phyloP scores from a whole-genome alignment of 2,888 invertebrate genomes.

The Epicampocera succincta region DNA sequence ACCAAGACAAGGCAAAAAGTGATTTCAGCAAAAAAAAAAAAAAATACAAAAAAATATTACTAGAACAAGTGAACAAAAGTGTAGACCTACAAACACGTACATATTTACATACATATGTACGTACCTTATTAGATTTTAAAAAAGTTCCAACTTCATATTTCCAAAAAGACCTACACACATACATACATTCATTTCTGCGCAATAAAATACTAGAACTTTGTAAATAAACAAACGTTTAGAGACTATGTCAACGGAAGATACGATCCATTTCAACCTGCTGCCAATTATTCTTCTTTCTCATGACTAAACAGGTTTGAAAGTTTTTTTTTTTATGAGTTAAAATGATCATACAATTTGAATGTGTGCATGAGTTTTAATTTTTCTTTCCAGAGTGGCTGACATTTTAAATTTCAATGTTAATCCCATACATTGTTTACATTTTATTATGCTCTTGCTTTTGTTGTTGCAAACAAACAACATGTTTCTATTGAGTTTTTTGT shows the following conservation, averaged over 20 bases:
- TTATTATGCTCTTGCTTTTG: background rate
- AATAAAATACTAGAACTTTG: background rate
- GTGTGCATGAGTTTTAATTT: too few relatives aligned
- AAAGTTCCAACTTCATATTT: too few relatives aligned
- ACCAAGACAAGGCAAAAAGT: background rate
- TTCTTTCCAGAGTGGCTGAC: background rate
- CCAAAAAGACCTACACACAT: too few relatives aligned
- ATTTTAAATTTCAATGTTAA: background rate
- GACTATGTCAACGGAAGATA: background rate
- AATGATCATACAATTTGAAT: background rate
- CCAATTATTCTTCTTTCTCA: background rate
- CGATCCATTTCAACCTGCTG: background rate
- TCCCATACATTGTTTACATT: constrained; percentile 2
- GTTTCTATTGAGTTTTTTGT: too few relatives aligned
- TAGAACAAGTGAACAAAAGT: background rate
- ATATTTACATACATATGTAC: too few relatives aligned
- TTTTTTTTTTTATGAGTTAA: background rate
- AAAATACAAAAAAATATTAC: background rate
- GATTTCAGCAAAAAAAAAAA: background rate
- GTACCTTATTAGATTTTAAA: too few relatives aligned
- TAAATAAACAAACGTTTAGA: background rate
- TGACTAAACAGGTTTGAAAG: background rate
- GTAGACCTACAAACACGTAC: too few relatives aligned
- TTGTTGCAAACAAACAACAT: background rate
- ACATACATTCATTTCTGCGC: too few relatives aligned